phyloP scores from a whole-genome alignment of 1,140 invertebrate genomes.

The Phortica variegata region DNA sequence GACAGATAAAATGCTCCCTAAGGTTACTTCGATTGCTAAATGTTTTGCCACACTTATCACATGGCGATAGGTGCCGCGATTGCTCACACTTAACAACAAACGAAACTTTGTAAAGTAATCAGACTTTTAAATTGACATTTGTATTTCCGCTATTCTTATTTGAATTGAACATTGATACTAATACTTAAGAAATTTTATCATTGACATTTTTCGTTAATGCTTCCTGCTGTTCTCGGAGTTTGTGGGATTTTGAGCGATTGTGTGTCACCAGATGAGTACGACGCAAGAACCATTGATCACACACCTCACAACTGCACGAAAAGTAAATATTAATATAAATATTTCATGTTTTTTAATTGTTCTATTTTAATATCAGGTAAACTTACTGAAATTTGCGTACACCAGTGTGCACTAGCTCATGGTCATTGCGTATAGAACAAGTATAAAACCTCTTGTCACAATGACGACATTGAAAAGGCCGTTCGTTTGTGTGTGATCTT shows the following conservation, averaged over 20 bases:
- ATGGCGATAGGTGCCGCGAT: too few species aligned
- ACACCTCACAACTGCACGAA: background rate
- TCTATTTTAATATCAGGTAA: background rate
- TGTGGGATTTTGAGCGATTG: background rate
- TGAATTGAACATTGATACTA: too few species aligned
- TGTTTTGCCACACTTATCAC: too few species aligned
- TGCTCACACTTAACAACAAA: too few species aligned
- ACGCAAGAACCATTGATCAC: background rate
- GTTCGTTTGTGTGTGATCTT: background rate
- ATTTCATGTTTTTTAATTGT: background rate
- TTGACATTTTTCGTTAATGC: background rate
- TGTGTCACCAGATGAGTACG: background rate
- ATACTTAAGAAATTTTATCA: background rate
- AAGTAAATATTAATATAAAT: background rate
- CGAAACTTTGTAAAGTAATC: too few species aligned
- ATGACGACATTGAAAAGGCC: background rate
- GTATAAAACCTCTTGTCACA: background rate
- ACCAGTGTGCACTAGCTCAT: background rate
- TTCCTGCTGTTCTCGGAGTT: background rate
- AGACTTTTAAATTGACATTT: too few species aligned
- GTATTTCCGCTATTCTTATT: too few species aligned
- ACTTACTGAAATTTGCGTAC: conserved; percentile 1
- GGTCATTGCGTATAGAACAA: background rate
- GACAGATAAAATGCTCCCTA: too few species aligned
- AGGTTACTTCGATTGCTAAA: too few species aligned